Percentiles rank a stretch among this genome's conserved stretches.
These are phyloP conservation scores for Danio albolineatus DNA, from an alignment of 2,797 vertebrate genomes.

Conservation along the genomic window DNA sequence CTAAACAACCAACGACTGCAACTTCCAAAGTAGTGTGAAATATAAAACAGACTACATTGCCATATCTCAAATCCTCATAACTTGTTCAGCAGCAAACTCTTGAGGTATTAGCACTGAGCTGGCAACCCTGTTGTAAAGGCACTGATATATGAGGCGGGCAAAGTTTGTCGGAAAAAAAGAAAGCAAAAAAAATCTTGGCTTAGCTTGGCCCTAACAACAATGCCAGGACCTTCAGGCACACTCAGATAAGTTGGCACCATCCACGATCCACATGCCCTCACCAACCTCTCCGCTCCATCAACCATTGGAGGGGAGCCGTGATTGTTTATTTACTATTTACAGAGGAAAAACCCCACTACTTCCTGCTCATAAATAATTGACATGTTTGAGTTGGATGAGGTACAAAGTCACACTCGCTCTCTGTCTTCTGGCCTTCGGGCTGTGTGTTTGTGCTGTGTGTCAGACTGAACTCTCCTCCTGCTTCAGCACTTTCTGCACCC, in stretches of 20 bases:
- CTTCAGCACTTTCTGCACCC: constrained; percentile 8
- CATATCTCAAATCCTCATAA: background rate
- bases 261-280: constrained; percentile 59
- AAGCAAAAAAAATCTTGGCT: background rate
- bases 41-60: background rate
- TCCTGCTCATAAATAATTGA: constrained; percentile 78
- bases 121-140: background rate
- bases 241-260: constrained; percentile 63
- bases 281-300: constrained; percentile 64
- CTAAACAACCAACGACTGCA: background rate
- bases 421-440: constrained; percentile 63
- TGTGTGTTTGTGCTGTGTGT: constrained; percentile 36
- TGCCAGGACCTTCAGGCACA: constrained; percentile 59
- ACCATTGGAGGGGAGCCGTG: constrained; percentile 62
- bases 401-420: constrained; percentile 76
- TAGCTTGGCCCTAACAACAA: constrained; percentile 46
- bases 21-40: background rate
- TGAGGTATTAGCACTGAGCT: background rate
- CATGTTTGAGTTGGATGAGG: constrained; percentile 79
- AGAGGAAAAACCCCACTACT: constrained; percentile 76
- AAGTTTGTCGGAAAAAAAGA: background rate
- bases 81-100: background rate
- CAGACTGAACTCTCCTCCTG: constrained; percentile 69
- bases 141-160: background rate
- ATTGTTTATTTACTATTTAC: constrained; percentile 82